A percentile compares a stretch with the other conserved stretches of the same genome.
phyloP scores from a whole-genome alignment of 2,113 vertebrate species.

The Pantherophis guttatus region DNA sequence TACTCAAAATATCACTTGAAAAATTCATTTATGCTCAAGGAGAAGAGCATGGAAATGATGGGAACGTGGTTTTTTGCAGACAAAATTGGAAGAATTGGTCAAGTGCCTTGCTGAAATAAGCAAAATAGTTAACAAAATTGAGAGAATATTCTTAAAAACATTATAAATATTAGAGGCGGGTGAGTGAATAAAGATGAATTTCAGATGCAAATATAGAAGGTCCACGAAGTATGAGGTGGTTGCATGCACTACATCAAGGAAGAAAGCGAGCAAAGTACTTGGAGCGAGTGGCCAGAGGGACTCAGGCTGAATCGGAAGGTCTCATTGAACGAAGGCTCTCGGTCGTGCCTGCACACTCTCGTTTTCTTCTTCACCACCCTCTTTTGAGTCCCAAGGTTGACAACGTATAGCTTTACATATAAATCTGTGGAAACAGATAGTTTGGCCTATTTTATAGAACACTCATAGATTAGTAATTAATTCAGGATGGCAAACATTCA shows the following conservation, averaged over 20 bases:
- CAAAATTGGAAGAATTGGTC: too few relatives aligned
- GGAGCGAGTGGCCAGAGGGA: constrained; percentile 94
- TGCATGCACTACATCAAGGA: constrained; percentile 17
- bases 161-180: neutral
- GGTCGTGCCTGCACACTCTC: constrained; percentile 94
- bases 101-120: neutral
- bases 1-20: neutral
- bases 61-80: neutral
- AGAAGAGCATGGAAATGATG: neutral
- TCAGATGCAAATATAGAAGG: constrained; percentile 11
- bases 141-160: neutral
- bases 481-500: neutral
- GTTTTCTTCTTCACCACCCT: constrained; percentile 99
- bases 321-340: constrained; percentile 98
- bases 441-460: constrained; percentile 22
- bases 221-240: neutral
- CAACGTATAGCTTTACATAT: constrained; percentile 96
- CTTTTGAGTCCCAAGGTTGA: constrained; percentile 95
- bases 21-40: neutral
- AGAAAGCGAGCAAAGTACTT: constrained; percentile 73
- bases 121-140: neutral
- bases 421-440: constrained; percentile 78
- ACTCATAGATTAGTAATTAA: neutral
- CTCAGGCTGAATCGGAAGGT: constrained; percentile 95
- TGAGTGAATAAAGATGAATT: neutral